Percentiles rank a stretch among this genome's conserved stretches.
Conservation (phyloP, 2,888 invertebrate species). For the Campaea margaritaria region DNA sequence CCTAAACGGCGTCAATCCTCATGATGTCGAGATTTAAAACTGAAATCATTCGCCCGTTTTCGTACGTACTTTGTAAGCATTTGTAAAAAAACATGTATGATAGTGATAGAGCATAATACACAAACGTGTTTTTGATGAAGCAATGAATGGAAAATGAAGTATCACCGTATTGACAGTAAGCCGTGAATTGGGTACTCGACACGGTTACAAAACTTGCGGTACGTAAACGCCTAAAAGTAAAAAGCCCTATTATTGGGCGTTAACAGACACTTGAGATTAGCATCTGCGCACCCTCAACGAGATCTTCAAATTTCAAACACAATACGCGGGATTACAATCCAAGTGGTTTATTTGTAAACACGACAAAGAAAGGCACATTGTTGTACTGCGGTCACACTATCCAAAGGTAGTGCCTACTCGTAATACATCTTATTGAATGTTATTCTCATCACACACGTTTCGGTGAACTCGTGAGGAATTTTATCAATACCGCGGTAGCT, state of each 20-base stretch:
- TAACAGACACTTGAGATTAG: constrained; percentile 85
- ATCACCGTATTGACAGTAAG: constrained; percentile 66
- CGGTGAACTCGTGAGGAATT: constrained; percentile 73
- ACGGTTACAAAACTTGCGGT: constrained; percentile 68
- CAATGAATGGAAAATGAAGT: constrained; percentile 65
- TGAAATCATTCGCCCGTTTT: constrained; percentile 33
- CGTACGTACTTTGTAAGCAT: constrained; percentile 7
- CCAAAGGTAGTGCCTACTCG: constrained; percentile 64
- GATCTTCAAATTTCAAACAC: constrained; percentile 78
- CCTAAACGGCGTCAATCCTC: constrained; percentile 20
- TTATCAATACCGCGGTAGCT: constrained; percentile 55
- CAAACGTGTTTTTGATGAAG: constrained; percentile 42
- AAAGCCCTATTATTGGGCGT: constrained; percentile 79
- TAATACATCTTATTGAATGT: constrained; percentile 78
- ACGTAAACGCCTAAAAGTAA: constrained; percentile 73
- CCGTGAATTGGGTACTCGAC: constrained; percentile 61
- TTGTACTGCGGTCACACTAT: constrained; percentile 71
- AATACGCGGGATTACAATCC: constrained; percentile 78
- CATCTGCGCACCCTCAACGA: constrained; percentile 76
- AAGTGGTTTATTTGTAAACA: constrained; percentile 85
- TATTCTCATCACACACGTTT: constrained; percentile 70
- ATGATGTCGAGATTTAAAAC: constrained; percentile 17
- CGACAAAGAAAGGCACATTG: constrained; percentile 74
- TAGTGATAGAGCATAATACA: constrained; percentile 37
- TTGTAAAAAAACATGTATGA: constrained; percentile 40